Evolutionary conservation across 2,888 invertebrate species (phyloP).

Genomic region (Brachypterus glaber): DNA sequence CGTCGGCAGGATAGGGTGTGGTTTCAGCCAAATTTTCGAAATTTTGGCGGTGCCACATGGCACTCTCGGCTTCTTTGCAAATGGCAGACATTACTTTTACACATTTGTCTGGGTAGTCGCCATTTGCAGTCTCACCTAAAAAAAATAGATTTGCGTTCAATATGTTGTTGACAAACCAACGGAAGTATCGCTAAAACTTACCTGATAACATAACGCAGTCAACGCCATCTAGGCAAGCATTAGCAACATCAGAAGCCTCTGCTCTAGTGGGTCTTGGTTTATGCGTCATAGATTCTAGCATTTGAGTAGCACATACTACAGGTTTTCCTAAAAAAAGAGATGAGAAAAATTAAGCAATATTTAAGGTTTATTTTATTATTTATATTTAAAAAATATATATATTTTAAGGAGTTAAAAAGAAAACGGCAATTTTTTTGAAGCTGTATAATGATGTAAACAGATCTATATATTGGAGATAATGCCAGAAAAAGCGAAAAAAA

Average conservation of each 20-base stretch:
- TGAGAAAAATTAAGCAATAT: too few relatives aligned
- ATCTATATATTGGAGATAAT: too few relatives aligned
- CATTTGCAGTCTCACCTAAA: constrained; percentile 98
- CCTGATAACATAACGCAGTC: constrained; percentile 83
- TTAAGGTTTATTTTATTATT: too few relatives aligned
- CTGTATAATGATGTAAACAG: too few relatives aligned
- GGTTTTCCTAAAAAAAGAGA: constrained; percentile 74
- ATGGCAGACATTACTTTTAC: neutral
- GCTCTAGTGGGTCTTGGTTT: constrained; percentile 95
- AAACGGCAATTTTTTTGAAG: too few relatives aligned
- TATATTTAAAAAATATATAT: too few relatives aligned
- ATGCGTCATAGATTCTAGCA: constrained; percentile 98
- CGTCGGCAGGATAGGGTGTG: neutral
- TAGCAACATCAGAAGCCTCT: constrained; percentile 95
- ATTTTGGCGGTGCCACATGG: neutral
- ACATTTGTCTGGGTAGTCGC: constrained; percentile 63
- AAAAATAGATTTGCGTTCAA: too few relatives aligned
- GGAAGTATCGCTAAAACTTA: too few relatives aligned
- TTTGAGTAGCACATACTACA: constrained; percentile 96
- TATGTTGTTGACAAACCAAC: too few relatives aligned
- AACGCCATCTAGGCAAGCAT: constrained; percentile 94
- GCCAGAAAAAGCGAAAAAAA: too few relatives aligned
- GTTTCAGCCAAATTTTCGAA: neutral
- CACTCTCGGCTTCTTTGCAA: neutral
- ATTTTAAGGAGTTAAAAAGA: too few relatives aligned